Percentiles rank a stretch among this genome's conserved stretches.
phyloP scores from a whole-genome alignment of 2,888 invertebrate genomes.

The Mimumesa dahlbomi region DNA sequence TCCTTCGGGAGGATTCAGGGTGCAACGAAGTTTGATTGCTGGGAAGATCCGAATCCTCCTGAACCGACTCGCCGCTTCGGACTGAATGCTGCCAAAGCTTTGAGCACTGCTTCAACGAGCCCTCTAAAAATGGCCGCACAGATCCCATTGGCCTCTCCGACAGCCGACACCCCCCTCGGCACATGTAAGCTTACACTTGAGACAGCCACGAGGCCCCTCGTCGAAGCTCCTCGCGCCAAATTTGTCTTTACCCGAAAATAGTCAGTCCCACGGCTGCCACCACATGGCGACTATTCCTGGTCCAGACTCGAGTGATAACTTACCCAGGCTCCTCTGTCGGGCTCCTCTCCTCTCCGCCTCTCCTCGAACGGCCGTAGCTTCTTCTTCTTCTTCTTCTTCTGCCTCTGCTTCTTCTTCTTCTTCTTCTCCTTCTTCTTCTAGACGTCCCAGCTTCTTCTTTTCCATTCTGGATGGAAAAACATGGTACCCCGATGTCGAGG shows the following conservation, averaged over 20 bases:
- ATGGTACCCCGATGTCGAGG: too few relatives aligned
- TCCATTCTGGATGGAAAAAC: too few relatives aligned
- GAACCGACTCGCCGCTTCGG: slow-evolving; percentile 68
- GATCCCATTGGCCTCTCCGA: slow-evolving; percentile 78
- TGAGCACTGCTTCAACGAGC: slow-evolving; percentile 67
- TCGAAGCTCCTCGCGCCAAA: slow-evolving; percentile 84
- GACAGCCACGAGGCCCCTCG: slow-evolving; percentile 59
- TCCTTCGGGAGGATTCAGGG: slow-evolving; percentile 25
- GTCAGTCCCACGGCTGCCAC: slow-evolving; percentile 78
- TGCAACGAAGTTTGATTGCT: slow-evolving; percentile 9
- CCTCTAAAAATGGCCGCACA: slow-evolving; percentile 80
- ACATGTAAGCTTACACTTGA: slow-evolving; percentile 80
- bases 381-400: slow-evolving; percentile 14
- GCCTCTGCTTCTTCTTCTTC: slow-evolving; percentile 17
- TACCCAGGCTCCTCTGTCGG: slow-evolving; percentile 55
- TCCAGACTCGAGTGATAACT: slow-evolving; percentile 71
- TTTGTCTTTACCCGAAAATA: slow-evolving; percentile 91
- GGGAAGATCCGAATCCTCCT: slow-evolving; percentile 54
- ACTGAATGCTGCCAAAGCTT: slow-evolving; percentile 76
- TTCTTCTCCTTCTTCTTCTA: slow-evolving; percentile 22
- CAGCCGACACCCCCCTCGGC: slow-evolving; percentile 59
- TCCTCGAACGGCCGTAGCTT: too few relatives aligned
- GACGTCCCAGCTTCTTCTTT: neutral
- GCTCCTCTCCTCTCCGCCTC: slow-evolving; percentile 31
- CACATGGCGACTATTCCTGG: slow-evolving; percentile 80